Percentiles rank a stretch among this genome's conserved stretches.
These are phyloP conservation scores for Vanessa cardui DNA, from an alignment of 2,888 invertebrate genomes.

Conservation along the genomic window DNA sequence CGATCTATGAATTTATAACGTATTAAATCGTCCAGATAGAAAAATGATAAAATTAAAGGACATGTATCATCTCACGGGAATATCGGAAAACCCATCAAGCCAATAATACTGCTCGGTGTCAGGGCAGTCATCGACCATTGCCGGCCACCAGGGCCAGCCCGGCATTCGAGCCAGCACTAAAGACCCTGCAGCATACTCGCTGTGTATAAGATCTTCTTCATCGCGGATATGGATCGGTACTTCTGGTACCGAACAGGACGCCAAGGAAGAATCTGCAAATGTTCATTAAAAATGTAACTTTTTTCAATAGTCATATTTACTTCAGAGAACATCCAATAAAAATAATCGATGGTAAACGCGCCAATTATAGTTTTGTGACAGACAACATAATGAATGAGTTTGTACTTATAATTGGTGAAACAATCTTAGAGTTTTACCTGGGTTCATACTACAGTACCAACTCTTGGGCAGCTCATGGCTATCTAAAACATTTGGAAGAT, in stretches of 20 bases:
- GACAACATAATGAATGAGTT: too few relatives aligned
- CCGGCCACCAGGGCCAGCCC: conserved; percentile 89
- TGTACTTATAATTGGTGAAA: not conserved
- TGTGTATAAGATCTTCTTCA: conserved; percentile 82
- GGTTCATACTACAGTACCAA: conserved; percentile 85
- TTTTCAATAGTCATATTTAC: too few relatives aligned
- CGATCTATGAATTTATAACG: too few relatives aligned
- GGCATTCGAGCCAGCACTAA: conserved; percentile 85
- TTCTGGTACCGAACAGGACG: conserved; percentile 80
- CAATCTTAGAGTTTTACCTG: conserved; percentile 65
- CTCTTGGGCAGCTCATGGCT: conserved; percentile 81
- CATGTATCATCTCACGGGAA: conserved; percentile 62
- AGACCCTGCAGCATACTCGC: conserved; percentile 84
- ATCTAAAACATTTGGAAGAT: conserved; percentile 78
- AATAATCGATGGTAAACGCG: not conserved
- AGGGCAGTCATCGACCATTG: conserved; percentile 87
- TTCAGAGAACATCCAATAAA: not conserved
- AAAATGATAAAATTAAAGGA: not conserved
- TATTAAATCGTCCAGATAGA: too few relatives aligned
- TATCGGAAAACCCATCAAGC: conserved; percentile 80
- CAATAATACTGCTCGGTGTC: conserved; percentile 84
- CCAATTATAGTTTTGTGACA: too few relatives aligned
- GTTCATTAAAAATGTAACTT: too few relatives aligned
- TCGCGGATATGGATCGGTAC: conserved; percentile 65
- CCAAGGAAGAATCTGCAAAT: conserved; percentile 64